Conservation (phyloP, 2,113 vertebrate species). For the Silurus meridionalis region DNA sequence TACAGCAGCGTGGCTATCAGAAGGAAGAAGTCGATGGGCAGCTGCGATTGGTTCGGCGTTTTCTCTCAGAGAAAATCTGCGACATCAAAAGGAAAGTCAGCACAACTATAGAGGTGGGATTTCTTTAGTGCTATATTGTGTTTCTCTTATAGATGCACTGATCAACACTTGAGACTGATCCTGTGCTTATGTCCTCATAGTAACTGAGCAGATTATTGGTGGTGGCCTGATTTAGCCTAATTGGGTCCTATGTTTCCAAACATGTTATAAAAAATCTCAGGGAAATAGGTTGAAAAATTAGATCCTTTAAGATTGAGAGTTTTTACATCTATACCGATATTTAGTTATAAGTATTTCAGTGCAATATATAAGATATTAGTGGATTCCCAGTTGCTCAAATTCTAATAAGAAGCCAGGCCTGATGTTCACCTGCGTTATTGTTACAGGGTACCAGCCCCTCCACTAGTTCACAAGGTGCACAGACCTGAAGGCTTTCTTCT, state of each 20-base stretch:
- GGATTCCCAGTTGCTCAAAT: not conserved
- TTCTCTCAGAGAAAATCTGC: slow-evolving; percentile 43
- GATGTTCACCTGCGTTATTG: not conserved
- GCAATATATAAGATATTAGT: not conserved
- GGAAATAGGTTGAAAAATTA: not conserved
- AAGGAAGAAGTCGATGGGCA: slow-evolving; percentile 43
- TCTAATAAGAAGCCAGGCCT: not conserved
- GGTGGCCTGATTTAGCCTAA: not conserved
- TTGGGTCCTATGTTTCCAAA: not conserved
- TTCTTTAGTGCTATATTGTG: not conserved
- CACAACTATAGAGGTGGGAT: slow-evolving; percentile 22
- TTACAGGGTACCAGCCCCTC: slow-evolving; percentile 19
- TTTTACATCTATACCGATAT: not conserved
- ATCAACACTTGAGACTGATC: not conserved
- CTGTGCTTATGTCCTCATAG: no score
- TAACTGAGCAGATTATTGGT: not conserved
- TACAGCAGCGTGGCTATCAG: slow-evolving; percentile 41
- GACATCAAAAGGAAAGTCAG: slow-evolving; percentile 41
- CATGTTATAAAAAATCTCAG: not conserved
- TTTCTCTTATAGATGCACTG: not conserved
- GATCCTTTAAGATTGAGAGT: not conserved
- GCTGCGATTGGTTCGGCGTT: slow-evolving; percentile 36
- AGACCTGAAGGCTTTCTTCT: not conserved
- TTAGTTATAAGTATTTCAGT: not conserved
- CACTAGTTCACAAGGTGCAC: not conserved